Base-by-base conservation (phyloP, 2,888 invertebrate genomes). In the Andrena haemorrhoa region DNA sequence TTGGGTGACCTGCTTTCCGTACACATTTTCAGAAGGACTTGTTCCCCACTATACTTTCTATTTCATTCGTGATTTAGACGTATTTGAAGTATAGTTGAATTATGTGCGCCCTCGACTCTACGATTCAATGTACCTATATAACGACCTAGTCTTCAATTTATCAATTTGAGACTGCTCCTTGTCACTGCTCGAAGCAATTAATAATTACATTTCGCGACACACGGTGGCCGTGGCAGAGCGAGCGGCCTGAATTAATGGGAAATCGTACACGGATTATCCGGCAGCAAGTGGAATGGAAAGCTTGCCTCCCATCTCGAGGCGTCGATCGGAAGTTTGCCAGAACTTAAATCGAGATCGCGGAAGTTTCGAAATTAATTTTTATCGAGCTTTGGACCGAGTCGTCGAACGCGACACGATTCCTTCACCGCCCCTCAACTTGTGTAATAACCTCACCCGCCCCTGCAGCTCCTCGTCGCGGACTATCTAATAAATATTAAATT, bases 281-380 rank as follows among this genome's bases (percentile, higher is more conserved):
- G 41, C 12, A 70, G 66, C 74, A 47, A 71, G 23, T 12, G 56
- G 56, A 74, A 82, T 53, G 81, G 77, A 70, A 68, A 82, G 29
- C 66, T 61, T 78, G 66, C 51, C 31, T 58, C 61, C 29, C 65
- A 47, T 76, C 66, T 83, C 60, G 20, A 81, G 63, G 51, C 41
- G 68, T 16, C 78, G 82, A 84, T 87, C 83, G 78, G 81, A 89
- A 89, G 85, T 89, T 89, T 49, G 71, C 58, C 63, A 74, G 80
- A 88, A 90, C 87, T 89, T 90, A 89, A 88, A 89, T 88, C 85
- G 82, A 86, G 86, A 89, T 89, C 84, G 87, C 78, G 80, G 81
- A 88, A 89, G 83, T 89, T 89, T 88, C 80, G 79, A 89, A 90
- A 90, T 90, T 88, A 90, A 90, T 89, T 90, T 85, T 87, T 88